Evolutionary conservation across 2,113 vertebrate species (phyloP), one percentile per base, ranked within the genome.

Genomic region (Heterocephalus glaber): DNA sequence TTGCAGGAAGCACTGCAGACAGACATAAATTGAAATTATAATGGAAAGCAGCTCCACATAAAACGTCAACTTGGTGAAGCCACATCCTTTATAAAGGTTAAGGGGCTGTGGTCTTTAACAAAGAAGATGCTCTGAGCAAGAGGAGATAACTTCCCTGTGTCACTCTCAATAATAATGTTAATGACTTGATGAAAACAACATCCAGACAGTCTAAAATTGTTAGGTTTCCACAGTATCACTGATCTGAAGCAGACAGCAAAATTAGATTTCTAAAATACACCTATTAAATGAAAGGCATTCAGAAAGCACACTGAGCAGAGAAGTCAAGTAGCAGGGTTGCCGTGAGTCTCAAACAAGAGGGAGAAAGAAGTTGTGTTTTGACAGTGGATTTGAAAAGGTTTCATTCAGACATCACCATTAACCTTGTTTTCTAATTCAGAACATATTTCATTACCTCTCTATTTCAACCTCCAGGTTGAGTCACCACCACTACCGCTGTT

Each of bases 201-300:
- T 91, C 97, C 96, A 97, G 97, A 97, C 97, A 92, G 95, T 80
- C 95, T 97, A 95, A 96, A 97, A 97, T 90, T 91, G 96, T 96
- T 97, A 97, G 60, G 90, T 95, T 98, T 92, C 90, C 79, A 89
- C 97, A 90, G 87, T 60, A 90, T 95, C 47, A 0, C 65, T 89
- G 89, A 96, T 96, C 92, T 97, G 96, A 93, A 49, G 92, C 96
- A 98, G 97, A 98, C 96, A 96, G 94, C 13, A 12, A 97, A 98
- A 98, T 97, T 97, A 96, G 96, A 97, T 97, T 97, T 98, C 93
- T 91, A 97, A 97, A 97, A 95, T 95, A 97, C 95, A 95, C 77
- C 97, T 98, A 89, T 97, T 97, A 95, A 96, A 76, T 96, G 96
- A 96, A 96, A 96, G 82, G 68, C 96, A 95, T 92, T 95, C 79